These are phyloP conservation scores for Dallia pectoralis DNA, from an alignment of 2,797 vertebrate species.

Conservation along the genomic window DNA sequence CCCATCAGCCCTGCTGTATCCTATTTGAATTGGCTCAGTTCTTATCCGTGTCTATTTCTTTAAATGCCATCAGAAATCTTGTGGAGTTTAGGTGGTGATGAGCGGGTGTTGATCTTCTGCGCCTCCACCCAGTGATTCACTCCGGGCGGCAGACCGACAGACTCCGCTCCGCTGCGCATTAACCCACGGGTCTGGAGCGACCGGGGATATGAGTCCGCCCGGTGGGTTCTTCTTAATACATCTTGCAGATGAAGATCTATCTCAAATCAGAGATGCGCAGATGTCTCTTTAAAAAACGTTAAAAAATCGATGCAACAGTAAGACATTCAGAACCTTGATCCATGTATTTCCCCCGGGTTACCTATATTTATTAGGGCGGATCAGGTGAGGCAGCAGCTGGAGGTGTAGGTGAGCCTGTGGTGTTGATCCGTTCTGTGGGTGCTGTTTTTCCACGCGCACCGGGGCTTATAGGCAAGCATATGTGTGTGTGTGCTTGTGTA, in stretches of 20 bases:
- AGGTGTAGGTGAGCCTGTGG: constrained; percentile 53
- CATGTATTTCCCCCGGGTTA: constrained; percentile 39
- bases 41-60: constrained; percentile 47
- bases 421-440: constrained; percentile 30
- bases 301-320: constrained; percentile 41
- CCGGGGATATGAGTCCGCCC: constrained; percentile 20
- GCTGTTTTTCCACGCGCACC: constrained; percentile 21
- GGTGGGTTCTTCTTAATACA: constrained; percentile 25
- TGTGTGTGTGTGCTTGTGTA: constrained; percentile 17
- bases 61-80: constrained; percentile 45
- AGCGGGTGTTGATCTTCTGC: constrained; percentile 37
- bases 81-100: constrained; percentile 39
- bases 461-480: constrained; percentile 34
- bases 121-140: constrained; percentile 28
- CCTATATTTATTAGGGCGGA: constrained; percentile 54
- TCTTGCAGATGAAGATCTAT: constrained; percentile 24
- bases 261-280: constrained; percentile 33
- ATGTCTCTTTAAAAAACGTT: constrained; percentile 25
- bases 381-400: constrained; percentile 50
- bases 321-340: background rate
- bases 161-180: constrained; percentile 50
- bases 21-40: constrained; percentile 47
- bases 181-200: constrained; percentile 66
- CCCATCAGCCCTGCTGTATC: constrained; percentile 38
- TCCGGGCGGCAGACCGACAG: constrained; percentile 55